A percentile compares a stretch with the other conserved stretches of the same genome.
These are phyloP conservation scores for Takifugu bimaculatus DNA, from an alignment of 2,113 vertebrate species.

Conservation along the genomic window DNA sequence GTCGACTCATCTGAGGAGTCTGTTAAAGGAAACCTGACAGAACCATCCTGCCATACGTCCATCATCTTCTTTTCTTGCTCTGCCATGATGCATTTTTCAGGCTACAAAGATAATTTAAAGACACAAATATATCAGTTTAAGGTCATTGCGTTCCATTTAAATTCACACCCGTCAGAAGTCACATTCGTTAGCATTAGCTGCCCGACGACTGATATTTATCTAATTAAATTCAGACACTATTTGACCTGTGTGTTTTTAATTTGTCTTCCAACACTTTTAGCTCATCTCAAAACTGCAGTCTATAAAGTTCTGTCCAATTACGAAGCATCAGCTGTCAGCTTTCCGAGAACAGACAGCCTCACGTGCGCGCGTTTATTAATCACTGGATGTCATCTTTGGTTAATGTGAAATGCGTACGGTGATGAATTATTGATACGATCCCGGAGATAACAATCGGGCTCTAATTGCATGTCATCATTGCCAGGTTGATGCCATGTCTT, in stretches of 20 bases:
- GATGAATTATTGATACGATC: conserved; percentile 69
- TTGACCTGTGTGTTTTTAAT: conserved; percentile 5
- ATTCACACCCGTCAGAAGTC: background rate
- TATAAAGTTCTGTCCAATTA: conserved; percentile 41
- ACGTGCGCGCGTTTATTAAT: conserved; percentile 48
- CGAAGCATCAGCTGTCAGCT: conserved; percentile 34
- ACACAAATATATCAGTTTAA: conserved; percentile 1
- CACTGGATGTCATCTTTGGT: conserved; percentile 47
- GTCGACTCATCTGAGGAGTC: conserved; percentile 28
- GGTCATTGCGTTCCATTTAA: conserved; percentile 1
- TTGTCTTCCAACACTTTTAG: conserved; percentile 6
- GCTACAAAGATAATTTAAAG: background rate
- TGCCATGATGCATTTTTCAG: too few relatives aligned
- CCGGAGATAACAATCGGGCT: conserved; percentile 57
- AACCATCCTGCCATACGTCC: too few relatives aligned
- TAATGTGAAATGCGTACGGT: conserved; percentile 41
- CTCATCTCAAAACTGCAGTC: conserved; percentile 6
- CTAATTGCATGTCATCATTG: conserved; percentile 71
- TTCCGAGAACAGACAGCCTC: conserved; percentile 36
- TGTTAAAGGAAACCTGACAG: too few relatives aligned
- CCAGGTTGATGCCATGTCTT: conserved; percentile 59
- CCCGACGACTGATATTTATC: conserved; percentile 13
- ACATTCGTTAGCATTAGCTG: conserved; percentile 13
- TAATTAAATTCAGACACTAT: conserved; percentile 35
- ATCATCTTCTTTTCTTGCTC: background rate